A percentile compares a stretch with the other conserved stretches of the same genome.
Conservation (phyloP, 2,888 invertebrate genomes). For the Pyrrhosoma nymphula region DNA sequence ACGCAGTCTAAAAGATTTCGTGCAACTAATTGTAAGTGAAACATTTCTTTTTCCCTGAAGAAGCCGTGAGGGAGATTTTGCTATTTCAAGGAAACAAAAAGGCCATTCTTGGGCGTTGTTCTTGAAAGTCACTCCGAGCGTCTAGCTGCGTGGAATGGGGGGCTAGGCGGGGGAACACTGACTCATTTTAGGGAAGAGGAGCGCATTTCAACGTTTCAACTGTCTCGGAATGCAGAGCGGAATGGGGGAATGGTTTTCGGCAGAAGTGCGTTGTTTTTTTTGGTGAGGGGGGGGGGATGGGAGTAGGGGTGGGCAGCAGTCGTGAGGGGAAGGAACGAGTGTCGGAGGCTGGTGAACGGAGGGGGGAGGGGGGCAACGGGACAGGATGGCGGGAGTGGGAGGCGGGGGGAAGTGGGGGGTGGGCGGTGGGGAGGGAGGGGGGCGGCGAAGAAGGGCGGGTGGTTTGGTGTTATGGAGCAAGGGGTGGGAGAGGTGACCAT, state of each 20-base stretch:
- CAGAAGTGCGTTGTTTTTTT: conserved; percentile 4
- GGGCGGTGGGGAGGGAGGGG: background rate
- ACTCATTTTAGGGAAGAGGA: conserved; percentile 8
- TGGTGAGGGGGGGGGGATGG: background rate
- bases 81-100: too few species aligned
- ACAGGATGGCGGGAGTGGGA: background rate
- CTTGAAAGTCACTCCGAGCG: background rate
- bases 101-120: too few species aligned
- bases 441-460: background rate
- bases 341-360: background rate
- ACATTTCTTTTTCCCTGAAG: too few species aligned
- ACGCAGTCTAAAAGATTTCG: too few species aligned
- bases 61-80: too few species aligned
- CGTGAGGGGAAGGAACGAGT: background rate
- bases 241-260: conserved; percentile 22
- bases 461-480: too few species aligned
- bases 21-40: too few species aligned
- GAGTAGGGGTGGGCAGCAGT: background rate
- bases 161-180: background rate
- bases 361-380: background rate
- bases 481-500: too few species aligned
- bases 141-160: background rate
- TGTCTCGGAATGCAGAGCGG: conserved; percentile 53
- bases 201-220: background rate
- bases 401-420: background rate